Percentiles rank a stretch among this genome's conserved stretches.
phyloP scores from a whole-genome alignment of 2,113 vertebrate species.

The Cryptomyrus ogoouensis region DNA sequence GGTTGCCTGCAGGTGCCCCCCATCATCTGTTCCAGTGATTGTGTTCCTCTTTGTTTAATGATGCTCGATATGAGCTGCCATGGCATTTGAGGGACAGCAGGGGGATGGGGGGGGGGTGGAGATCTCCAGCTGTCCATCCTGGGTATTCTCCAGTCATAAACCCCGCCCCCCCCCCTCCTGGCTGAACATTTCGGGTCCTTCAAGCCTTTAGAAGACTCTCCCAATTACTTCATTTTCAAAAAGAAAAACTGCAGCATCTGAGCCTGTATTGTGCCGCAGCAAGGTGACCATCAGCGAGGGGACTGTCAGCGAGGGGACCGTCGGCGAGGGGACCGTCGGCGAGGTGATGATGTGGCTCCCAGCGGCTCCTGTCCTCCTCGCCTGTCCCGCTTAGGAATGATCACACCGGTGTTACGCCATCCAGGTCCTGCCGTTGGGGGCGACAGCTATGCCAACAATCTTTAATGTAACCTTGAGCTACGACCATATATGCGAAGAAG shows the following conservation, averaged over 20 bases:
- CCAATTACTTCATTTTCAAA: neutral
- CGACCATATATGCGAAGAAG: neutral
- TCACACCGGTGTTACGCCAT: neutral
- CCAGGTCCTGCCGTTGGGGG: neutral
- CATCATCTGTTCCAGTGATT: neutral
- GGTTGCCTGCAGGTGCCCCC: neutral
- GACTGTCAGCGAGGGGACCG: too few relatives aligned
- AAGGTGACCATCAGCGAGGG: neutral
- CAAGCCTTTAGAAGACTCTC: neutral
- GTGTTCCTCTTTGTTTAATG: neutral
- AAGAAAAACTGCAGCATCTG: neutral
- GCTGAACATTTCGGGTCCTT: neutral
- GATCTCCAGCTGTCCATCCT: neutral
- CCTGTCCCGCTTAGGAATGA: neutral
- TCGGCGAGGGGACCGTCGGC: neutral
- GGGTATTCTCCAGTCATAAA: neutral
- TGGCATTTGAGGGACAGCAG: neutral
- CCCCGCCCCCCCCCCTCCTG: neutral
- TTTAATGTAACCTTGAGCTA: neutral
- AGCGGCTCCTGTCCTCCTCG: neutral
- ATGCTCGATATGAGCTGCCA: neutral
- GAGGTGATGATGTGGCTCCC: neutral
- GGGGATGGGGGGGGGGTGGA: neutral
- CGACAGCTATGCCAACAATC: neutral
- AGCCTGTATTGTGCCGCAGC: neutral